These are phyloP conservation scores for Mythimna pallens DNA, from an alignment of 2,888 invertebrate genomes.

Conservation along the genomic window DNA sequence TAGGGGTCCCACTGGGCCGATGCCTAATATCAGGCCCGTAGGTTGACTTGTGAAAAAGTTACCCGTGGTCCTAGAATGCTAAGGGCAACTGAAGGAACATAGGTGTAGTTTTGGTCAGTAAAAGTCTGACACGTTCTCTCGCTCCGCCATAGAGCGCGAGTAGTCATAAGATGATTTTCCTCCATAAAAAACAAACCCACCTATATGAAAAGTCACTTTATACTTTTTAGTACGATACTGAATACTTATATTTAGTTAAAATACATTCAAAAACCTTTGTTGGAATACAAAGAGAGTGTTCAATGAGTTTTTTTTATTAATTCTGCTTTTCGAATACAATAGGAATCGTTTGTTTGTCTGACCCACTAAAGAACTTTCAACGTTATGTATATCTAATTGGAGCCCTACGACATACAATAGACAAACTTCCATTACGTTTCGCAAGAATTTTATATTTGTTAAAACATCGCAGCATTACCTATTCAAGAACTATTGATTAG, in stretches of 20 bases:
- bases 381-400: conserved; percentile 39
- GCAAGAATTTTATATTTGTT: conserved; percentile 18
- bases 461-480: neutral
- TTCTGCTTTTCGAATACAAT: conserved; percentile 51
- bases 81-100: no score
- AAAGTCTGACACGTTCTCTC: no score
- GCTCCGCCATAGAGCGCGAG: no score
- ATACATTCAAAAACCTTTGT: conserved; percentile 30
- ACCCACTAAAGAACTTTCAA: conserved; percentile 49
- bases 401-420: conserved; percentile 30
- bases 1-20: no score
- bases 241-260: conserved; percentile 8
- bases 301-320: conserved; percentile 47
- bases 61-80: no score
- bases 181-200: no score
- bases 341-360: conserved; percentile 48
- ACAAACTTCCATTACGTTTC: conserved; percentile 22
- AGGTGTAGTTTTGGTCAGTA: no score
- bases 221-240: conserved; percentile 21
- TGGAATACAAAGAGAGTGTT: conserved; percentile 29
- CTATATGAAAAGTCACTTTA: conserved; percentile 1
- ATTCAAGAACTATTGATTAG: neutral
- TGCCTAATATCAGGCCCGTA: no score
- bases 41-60: no score
- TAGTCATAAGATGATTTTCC: no score